phyloP scores from a whole-genome alignment of 2,113 vertebrate genomes.

The Struthidea cinerea region DNA sequence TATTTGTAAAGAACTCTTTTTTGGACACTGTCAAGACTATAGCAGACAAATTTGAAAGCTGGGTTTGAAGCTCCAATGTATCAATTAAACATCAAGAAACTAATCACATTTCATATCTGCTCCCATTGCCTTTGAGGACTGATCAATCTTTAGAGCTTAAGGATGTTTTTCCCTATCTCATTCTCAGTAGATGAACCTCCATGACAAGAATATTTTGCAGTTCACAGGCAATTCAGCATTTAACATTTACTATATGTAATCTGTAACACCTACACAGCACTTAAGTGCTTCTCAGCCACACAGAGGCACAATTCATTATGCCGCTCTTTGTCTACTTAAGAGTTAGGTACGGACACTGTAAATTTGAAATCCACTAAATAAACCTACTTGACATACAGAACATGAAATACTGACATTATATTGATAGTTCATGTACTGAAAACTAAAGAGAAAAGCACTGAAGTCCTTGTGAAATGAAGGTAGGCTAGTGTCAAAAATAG shows the following conservation, averaged over 20 bases:
- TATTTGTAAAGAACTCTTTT: background rate
- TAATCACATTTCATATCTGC: background rate
- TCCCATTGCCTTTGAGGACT: constrained; percentile 45
- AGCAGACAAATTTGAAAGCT: background rate
- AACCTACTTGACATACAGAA: background rate
- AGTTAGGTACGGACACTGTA: background rate
- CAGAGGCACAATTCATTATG: background rate
- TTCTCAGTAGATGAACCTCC: background rate
- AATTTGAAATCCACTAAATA: background rate
- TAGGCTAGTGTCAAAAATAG: background rate
- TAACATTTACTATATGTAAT: background rate
- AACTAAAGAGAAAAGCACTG: background rate
- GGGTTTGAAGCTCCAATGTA: background rate
- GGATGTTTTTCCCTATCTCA: background rate
- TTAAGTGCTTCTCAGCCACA: background rate
- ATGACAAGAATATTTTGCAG: background rate
- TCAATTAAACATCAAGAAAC: background rate
- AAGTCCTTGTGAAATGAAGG: background rate
- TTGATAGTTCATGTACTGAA: background rate
- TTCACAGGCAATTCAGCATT: background rate
- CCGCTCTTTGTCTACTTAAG: background rate
- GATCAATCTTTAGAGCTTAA: background rate
- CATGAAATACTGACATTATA: background rate
- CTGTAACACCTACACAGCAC: background rate
- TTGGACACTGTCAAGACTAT: background rate